Base-by-base conservation (phyloP, 2,888 invertebrate species). In the Cantharis rufa region DNA sequence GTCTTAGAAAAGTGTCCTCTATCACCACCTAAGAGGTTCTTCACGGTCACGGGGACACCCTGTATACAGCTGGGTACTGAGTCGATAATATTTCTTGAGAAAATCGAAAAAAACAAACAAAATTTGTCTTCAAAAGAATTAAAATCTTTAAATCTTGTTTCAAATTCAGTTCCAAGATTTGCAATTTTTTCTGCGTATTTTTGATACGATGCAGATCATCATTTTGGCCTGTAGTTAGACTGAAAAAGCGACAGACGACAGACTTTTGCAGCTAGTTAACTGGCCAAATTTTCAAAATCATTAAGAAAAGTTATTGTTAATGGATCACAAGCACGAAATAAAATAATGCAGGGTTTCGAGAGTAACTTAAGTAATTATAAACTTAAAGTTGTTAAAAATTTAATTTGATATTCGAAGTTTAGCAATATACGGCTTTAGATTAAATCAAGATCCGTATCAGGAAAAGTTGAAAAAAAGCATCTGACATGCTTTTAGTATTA, bases 401-500 rank as follows among this genome's bases (percentile, higher is more conserved):
- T 48, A 48, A 48, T 48, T 48, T 48, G 48, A 48, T 48, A 48
- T 48, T 48, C n/a, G 48, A 48, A 48, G 48, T 48, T 48, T n/a
- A 7, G 48, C n/a, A 48, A 48, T 48, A 48, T 48, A 48, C 13
- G 48, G 48, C 48, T n/a, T 48, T 48, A 48, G 48, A 48, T 48
- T 48, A 48, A 48, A 48, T 48, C 48, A 66, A 66, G 64, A 66
- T 66, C 24, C 21, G 18, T 66, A 66, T 66, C 64, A 66, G 64
- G 48, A 66, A 66, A 66, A 66, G 21, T 66, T 66, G 64, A 24
- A 66, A 66, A 66, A 66, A 66, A 24, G 24, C 64, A 66, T 21
- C 64, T 66, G 64, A 66, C 64, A 66, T 66, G 64, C 64, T 66
- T 66, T 66, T 66, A 66, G 64, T 66, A 66, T 66, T 66, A 66